Conservation (phyloP, 2,888 invertebrate genomes). For the Mactromeris polynyma region DNA sequence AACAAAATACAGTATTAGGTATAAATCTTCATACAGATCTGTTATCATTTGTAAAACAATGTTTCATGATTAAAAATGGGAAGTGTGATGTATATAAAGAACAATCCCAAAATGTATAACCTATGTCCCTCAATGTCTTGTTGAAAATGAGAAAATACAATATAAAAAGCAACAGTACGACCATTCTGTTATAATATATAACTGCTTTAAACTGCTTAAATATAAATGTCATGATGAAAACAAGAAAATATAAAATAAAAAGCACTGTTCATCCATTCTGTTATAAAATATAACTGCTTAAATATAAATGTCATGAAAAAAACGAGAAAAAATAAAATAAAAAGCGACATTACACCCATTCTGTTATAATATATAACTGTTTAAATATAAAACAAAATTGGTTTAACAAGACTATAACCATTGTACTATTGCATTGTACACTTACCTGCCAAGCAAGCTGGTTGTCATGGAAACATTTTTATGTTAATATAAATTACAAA, state of each 20-base stretch:
- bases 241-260: conserved; percentile 2
- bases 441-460: conserved; percentile 39
- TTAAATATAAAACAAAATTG: background rate
- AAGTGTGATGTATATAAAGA: no score
- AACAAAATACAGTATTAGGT: no score
- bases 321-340: background rate
- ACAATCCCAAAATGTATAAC: background rate
- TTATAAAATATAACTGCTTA: background rate
- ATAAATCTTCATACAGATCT: no score
- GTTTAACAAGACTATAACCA: background rate
- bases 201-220: no score
- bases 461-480: background rate
- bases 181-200: no score
- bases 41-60: no score
- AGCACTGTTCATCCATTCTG: background rate
- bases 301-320: background rate
- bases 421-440: background rate
- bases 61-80: no score
- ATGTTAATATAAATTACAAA: background rate
- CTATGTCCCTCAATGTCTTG: background rate
- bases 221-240: background rate
- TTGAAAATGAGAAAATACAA: conserved; percentile 7
- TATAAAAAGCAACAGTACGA: background rate
- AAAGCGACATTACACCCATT: background rate
- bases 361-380: background rate